Base-by-base conservation (phyloP, 2,797 vertebrate species). In the Heteromormyrus szaboi region DNA sequence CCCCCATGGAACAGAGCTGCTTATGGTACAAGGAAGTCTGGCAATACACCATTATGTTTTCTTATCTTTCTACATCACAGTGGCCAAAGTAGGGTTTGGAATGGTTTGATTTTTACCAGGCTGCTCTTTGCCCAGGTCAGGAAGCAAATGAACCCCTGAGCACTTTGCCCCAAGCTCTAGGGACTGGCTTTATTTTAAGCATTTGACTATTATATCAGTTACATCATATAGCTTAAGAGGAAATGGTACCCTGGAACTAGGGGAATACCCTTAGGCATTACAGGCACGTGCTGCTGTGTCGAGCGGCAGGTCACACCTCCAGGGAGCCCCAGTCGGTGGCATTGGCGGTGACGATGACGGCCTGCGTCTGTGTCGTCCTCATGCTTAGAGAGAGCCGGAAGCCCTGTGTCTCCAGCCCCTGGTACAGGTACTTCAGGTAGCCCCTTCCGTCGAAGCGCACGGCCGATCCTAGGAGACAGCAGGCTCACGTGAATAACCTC, bases 321-420 rank as follows among this genome's bases (percentile, higher is more conserved):
- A 99, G 89, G 1, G 92, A 85, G n/a, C 95, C 92, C 51, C 94
- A 95, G 90, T 96, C 94, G 5, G 96, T 94, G 22, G 96, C 94
- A 0, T 97, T 97, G 88, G 95, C 91, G 0, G 93, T 89, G 92
- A 97, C 89, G 48, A 99, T 83, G 1, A 97, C 50, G 0, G 96
- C 95, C 0, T 96, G 92, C 0, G 93, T 89, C 92, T 97, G 96
- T 25, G 92, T 94, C 0, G 98, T 99, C 94, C 94, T 97, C 90
- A 99, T 94, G 37, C 91, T 96, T 88, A 99, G 95, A 0, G 94
- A 95, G 89, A 99, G 92, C 14, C 92, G 94, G 95, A 97, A 97
- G 41, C 93, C 91, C 88, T 92, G 62, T 12, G 37, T 51, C 33
- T 25, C 62, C 59, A 89, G 92, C 0, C 53, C 90, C 79, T 85